Evolutionary conservation across 2,113 vertebrate genomes (phyloP), one percentile per base, ranked within the genome.

Genomic region (Ciconia maguari): DNA sequence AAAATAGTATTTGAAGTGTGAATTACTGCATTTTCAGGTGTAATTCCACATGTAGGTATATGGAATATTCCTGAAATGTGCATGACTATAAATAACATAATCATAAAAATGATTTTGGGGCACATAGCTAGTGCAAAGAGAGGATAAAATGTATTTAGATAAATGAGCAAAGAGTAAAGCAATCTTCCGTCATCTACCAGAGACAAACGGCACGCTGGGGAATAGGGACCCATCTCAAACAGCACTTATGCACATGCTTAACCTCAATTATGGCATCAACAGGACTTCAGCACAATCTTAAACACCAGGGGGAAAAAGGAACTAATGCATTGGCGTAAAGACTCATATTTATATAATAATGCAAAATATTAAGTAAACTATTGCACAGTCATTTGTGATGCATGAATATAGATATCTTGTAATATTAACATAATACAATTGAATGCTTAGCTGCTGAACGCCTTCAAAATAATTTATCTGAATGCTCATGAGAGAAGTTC

Each of bases 381-480:
- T 76, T 83, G 48, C n/a, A 36, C 62, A 79, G 54, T 62, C 60
- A 30, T 94, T 94, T 91, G 54, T 61, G 74, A 87, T 79, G 51
- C 62, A 51, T 91, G 87, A 85, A 83, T 92, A 42, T 77, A 96
- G 83, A 65, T 90, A 87, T 29, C 1, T 30, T 85, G 62, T 75
- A 66, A 85, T 89, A 91, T 87, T 95, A 97, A 86, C 93, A 61
- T 95, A 96, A 90, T 82, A 46, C 79, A 80, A 65, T 60, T 82
- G 75, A 66, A 85, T 91, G 66, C 74, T 87, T 92, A 80, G 87
- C 41, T 90, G 66, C 87, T 87, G 65, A 91, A 93, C 2, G 41
- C 61, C 80, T 87, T 92, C 93, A 92, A 92, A 93, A 93, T 93
- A 95, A 95, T 96, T 96, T 92, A 86, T 96, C 72, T 95, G 74